A percentile compares a stretch with the other conserved stretches of the same genome.
Conservation (phyloP, 2,113 vertebrate species). For the Andinoacara biseriatus region DNA sequence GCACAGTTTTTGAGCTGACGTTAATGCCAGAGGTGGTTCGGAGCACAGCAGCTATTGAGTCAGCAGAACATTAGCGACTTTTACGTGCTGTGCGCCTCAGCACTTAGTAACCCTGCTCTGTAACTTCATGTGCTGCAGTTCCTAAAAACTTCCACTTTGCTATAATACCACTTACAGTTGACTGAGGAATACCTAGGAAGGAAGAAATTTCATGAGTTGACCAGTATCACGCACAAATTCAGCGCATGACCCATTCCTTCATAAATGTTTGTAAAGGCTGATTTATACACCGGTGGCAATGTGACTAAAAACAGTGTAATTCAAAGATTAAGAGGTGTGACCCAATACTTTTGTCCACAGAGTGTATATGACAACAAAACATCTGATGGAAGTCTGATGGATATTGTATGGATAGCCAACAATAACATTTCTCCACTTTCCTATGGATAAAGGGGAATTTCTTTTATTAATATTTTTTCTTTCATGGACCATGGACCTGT, state of each 20-base stretch:
- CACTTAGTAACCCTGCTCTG: not conserved
- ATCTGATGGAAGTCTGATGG: not conserved
- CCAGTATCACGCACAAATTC: too few species aligned
- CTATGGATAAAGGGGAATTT: slow-evolving; percentile 1
- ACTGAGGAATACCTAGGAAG: too few species aligned
- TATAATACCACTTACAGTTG: too few species aligned
- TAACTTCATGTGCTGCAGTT: too few species aligned
- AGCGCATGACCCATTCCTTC: too few species aligned
- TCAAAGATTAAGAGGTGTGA: not conserved
- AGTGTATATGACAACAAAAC: not conserved
- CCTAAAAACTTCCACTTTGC: too few species aligned
- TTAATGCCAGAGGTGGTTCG: not conserved
- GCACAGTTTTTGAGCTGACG: not conserved
- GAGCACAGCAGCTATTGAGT: not conserved
- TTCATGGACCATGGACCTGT: not conserved
- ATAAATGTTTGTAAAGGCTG: too few species aligned
- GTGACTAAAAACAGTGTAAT: accelerated
- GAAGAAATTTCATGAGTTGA: too few species aligned
- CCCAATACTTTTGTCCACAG: not conserved
- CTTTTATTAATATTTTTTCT: not conserved
- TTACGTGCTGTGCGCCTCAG: not conserved
- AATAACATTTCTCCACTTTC: not conserved
- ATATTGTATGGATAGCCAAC: not conserved
- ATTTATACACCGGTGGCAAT: not conserved
- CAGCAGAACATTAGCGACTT: not conserved